phyloP scores from a whole-genome alignment of 1,140 invertebrate species.

The Cyclina sinensis region DNA sequence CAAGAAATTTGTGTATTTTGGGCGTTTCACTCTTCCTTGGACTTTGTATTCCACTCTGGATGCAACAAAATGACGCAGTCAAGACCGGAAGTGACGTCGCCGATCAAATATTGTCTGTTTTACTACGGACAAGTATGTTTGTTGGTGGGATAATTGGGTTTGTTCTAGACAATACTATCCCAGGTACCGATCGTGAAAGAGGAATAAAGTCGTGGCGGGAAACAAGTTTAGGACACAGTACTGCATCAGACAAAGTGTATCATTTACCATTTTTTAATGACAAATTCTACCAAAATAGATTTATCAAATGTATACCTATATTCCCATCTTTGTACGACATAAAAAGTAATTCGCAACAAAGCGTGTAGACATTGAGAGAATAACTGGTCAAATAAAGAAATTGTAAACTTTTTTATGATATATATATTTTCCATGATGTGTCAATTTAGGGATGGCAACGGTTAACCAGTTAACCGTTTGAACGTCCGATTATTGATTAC shows the following conservation, averaged over 20 bases:
- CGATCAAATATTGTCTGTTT: constrained; percentile 76
- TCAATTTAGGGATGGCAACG: too few relatives aligned
- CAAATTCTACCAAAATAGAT: background rate
- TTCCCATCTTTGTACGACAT: background rate
- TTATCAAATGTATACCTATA: background rate
- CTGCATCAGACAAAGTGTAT: constrained; percentile 25
- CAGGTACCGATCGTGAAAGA: constrained; percentile 70
- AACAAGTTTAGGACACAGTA: background rate
- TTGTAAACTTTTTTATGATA: too few relatives aligned
- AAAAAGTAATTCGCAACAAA: too few relatives aligned
- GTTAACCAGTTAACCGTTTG: too few relatives aligned
- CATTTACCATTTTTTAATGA: background rate
- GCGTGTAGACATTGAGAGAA: too few relatives aligned
- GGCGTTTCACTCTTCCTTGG: constrained; percentile 96
- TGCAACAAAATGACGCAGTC: constrained; percentile 46
- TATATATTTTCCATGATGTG: too few relatives aligned
- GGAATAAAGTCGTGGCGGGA: constrained; percentile 25
- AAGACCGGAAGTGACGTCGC: constrained; percentile 70
- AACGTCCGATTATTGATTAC: too few relatives aligned
- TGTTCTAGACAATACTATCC: constrained; percentile 83
- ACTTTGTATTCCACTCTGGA: constrained; percentile 92
- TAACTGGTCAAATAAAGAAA: too few relatives aligned
- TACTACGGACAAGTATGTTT: constrained; percentile 81
- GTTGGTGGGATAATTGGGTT: constrained; percentile 81
- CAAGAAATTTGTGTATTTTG: constrained; percentile 94